Evolutionary conservation across 2,113 vertebrate genomes (phyloP).

Genomic region (Bettongia penicillata): DNA sequence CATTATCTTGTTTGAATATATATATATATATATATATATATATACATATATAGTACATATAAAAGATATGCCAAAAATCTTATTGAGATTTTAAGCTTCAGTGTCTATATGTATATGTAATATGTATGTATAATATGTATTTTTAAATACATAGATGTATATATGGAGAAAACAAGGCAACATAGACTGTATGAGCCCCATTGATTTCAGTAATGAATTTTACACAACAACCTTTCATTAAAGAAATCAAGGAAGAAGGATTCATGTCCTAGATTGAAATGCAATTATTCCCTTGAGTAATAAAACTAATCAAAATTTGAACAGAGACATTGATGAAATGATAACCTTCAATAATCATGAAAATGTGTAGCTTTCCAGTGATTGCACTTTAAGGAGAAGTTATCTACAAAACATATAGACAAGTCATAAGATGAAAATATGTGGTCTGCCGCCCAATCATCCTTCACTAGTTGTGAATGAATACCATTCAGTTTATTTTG

Average conservation of each 20-base stretch:
- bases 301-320: conserved; percentile 16
- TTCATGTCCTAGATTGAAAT: conserved; percentile 15
- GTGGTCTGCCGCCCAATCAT: neutral
- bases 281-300: neutral
- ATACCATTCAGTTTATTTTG: neutral
- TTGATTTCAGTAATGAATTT: neutral
- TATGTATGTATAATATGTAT: neutral
- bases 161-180: neutral
- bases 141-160: neutral
- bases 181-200: neutral
- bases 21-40: too few relatives aligned
- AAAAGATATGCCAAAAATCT: neutral
- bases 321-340: neutral
- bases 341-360: neutral
- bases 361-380: neutral
- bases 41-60: too few relatives aligned
- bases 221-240: neutral
- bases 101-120: neutral
- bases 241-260: neutral
- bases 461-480: neutral
- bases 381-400: neutral
- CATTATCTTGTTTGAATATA: neutral
- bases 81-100: neutral
- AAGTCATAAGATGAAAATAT: neutral
- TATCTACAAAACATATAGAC: neutral